Evolutionary conservation across 1,140 invertebrate species (phyloP).

Genomic region (Heliconius nattereri): DNA sequence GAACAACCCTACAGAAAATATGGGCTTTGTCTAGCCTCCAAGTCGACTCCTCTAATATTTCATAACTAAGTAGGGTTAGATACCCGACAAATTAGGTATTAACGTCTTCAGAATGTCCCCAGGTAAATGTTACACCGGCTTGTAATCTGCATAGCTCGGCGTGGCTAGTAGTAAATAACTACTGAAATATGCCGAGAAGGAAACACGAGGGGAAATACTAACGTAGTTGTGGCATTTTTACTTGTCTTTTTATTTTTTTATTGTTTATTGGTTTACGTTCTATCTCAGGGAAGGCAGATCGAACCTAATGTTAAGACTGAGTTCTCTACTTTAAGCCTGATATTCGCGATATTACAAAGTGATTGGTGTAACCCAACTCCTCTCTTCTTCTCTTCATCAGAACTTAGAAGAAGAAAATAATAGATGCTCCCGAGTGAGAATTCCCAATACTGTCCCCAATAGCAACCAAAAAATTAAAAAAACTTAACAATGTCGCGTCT

Average conservation of each 20-base stretch:
- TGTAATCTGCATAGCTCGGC: slow-evolving; percentile 51
- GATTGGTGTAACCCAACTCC: too few relatives aligned
- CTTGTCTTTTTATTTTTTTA: neutral
- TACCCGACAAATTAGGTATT: slow-evolving; percentile 46
- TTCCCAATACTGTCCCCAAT: too few relatives aligned
- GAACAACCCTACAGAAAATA: slow-evolving; percentile 1
- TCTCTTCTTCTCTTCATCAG: too few relatives aligned
- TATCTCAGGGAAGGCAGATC: neutral
- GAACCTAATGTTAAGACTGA: too few relatives aligned
- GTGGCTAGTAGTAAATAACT: slow-evolving; percentile 51
- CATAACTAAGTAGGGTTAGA: slow-evolving; percentile 32
- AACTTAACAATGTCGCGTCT: too few relatives aligned
- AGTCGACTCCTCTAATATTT: slow-evolving; percentile 6
- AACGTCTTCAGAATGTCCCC: slow-evolving; percentile 47
- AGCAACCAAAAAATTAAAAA: too few relatives aligned
- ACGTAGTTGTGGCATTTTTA: neutral
- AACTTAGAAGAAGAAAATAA: too few relatives aligned
- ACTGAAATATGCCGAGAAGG: slow-evolving; percentile 40
- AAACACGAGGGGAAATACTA: neutral
- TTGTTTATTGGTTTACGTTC: neutral
- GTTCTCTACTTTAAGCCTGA: too few relatives aligned
- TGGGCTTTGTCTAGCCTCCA: neutral
- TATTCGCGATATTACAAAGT: too few relatives aligned
- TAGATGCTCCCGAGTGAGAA: too few relatives aligned
- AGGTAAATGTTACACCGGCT: slow-evolving; percentile 47